These are phyloP conservation scores for Trematomus loennbergii DNA, from an alignment of 2,113 vertebrate genomes.

Conservation along the genomic window DNA sequence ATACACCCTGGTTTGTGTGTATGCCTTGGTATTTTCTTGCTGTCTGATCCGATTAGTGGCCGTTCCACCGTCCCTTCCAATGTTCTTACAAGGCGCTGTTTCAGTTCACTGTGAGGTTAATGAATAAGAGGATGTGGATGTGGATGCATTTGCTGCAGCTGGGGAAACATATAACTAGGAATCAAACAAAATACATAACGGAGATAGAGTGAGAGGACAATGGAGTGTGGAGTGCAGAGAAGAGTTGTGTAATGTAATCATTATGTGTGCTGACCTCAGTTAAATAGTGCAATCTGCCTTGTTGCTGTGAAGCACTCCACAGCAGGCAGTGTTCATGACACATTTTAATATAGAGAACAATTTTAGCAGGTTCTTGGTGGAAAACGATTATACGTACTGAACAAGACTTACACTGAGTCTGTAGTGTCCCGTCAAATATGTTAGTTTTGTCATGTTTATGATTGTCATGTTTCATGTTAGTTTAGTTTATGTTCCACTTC, in stretches of 20 bases:
- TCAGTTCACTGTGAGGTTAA: conserved; percentile 70
- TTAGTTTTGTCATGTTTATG: too few relatives aligned
- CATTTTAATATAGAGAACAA: background rate
- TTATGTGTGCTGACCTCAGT: conserved; percentile 51
- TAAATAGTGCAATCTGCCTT: conserved; percentile 20
- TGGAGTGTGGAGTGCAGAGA: background rate
- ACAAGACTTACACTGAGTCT: too few relatives aligned
- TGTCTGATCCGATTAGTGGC: conserved; percentile 65
- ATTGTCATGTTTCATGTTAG: too few relatives aligned
- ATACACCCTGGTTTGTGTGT: conserved; percentile 4
- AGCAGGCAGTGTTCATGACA: background rate
- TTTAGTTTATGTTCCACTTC: too few relatives aligned
- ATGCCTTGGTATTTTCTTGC: conserved; percentile 48
- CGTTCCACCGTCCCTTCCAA: conserved; percentile 41
- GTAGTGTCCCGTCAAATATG: too few relatives aligned
- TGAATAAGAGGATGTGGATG: conserved; percentile 44
- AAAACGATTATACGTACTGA: background rate
- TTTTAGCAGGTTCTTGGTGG: background rate
- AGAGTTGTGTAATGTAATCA: conserved; percentile 45
- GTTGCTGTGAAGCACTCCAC: conserved; percentile 14
- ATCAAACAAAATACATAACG: background rate
- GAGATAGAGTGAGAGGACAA: conserved; percentile 8
- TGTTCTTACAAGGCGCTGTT: conserved; percentile 63
- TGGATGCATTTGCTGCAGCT: conserved; percentile 51
- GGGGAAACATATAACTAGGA: conserved; percentile 24